These are phyloP conservation scores for Leistus spinibarbis DNA, from an alignment of 2,888 invertebrate genomes.

Conservation along the genomic window DNA sequence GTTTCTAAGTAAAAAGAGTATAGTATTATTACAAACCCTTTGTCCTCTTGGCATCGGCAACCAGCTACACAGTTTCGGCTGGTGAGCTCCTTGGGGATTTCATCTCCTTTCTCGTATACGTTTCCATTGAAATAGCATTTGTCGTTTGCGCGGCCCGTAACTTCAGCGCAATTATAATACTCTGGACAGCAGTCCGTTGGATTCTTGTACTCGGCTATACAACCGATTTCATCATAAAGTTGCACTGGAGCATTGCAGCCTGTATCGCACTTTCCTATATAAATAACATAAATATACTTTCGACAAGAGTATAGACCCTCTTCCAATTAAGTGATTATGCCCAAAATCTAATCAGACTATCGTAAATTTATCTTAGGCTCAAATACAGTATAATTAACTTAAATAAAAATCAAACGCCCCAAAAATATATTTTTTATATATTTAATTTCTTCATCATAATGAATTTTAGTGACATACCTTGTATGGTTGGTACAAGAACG, in stretches of 20 bases:
- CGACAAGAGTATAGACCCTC: no score
- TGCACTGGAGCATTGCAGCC: conserved; percentile 6
- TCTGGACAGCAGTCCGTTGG: conserved; percentile 8
- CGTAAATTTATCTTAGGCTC: no score
- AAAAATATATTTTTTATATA: no score
- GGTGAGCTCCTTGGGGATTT: background rate
- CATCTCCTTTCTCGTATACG: conserved; percentile 3
- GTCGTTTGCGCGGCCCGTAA: background rate
- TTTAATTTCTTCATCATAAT: no score
- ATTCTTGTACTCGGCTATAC: conserved; percentile 1
- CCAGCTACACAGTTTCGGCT: background rate
- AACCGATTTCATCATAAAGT: conserved; percentile 3
- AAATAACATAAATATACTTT: no score
- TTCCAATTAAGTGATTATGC: background rate
- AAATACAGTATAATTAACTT: no score
- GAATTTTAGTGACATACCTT: background rate
- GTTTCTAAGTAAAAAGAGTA: no score
- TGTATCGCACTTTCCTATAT: background rate
- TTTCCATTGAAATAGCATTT: conserved; percentile 10
- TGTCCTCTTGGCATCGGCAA: background rate
- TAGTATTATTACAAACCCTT: background rate
- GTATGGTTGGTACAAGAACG: background rate
- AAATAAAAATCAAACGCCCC: no score
- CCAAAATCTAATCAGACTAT: no score
- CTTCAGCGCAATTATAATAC: conserved; percentile 12